These are phyloP conservation scores for Gymnorhina tibicen DNA, from an alignment of 2,113 vertebrate genomes.

Conservation along the genomic window DNA sequence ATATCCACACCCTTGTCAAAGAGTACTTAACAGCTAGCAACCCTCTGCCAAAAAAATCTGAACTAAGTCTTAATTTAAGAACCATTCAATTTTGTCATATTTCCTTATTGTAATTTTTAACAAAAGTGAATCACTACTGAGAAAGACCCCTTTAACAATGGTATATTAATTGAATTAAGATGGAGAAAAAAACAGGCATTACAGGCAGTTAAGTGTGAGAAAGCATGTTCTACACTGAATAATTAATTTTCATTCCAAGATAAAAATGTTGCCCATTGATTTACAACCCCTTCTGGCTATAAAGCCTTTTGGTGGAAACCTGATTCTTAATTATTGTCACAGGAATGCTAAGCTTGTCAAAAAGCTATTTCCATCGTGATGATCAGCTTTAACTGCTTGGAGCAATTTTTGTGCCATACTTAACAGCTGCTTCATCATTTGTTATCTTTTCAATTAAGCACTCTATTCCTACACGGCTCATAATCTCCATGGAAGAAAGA, in stretches of 20 bases:
- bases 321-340: slow-evolving; percentile 79
- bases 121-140: slow-evolving; percentile 7
- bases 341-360: slow-evolving; percentile 70
- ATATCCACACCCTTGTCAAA: slow-evolving; percentile 43
- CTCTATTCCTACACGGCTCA: neutral
- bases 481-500: neutral
- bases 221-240: slow-evolving; percentile 75
- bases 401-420: slow-evolving; percentile 52
- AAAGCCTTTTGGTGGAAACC: slow-evolving; percentile 73
- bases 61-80: slow-evolving; percentile 18
- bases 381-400: slow-evolving; percentile 70
- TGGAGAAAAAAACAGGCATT: slow-evolving; percentile 24
- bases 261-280: slow-evolving; percentile 80
- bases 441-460: slow-evolving; percentile 68
- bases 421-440: slow-evolving; percentile 76
- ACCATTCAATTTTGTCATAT: slow-evolving; percentile 23
- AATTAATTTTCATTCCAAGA: slow-evolving; percentile 77
- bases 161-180: slow-evolving; percentile 49
- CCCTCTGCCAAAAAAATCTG: neutral
- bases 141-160: slow-evolving; percentile 28
- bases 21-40: slow-evolving; percentile 31
- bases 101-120: slow-evolving; percentile 42
- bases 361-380: slow-evolving; percentile 73
- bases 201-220: slow-evolving; percentile 65
- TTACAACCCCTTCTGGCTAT: slow-evolving; percentile 76